phyloP scores from a whole-genome alignment of 2,113 vertebrate species.

The Pyrgilauda ruficollis region DNA sequence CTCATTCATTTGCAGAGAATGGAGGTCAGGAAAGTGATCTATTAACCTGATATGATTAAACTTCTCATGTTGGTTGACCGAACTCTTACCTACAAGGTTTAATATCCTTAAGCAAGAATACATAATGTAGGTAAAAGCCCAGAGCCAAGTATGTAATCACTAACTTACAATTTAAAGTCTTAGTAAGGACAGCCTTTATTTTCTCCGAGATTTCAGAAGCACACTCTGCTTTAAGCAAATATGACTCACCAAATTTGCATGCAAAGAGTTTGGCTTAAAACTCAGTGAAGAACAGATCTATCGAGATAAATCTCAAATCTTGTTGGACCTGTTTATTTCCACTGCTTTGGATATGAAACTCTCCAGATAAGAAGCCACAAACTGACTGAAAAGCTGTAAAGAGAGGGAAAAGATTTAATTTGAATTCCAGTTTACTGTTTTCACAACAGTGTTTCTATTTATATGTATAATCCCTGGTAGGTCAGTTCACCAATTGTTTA shows the following conservation, averaged over 20 bases:
- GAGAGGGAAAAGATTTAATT: not conserved
- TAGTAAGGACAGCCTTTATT: not conserved
- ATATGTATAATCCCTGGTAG: not conserved
- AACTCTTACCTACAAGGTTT: not conserved
- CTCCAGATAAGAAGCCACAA: not conserved
- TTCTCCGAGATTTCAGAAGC: not conserved
- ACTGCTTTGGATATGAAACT: not conserved
- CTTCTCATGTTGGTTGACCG: not conserved
- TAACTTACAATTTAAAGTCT: not conserved
- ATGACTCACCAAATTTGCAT: not conserved
- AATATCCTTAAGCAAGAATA: not conserved
- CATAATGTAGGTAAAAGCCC: not conserved
- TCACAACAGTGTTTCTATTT: not conserved
- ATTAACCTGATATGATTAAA: not conserved
- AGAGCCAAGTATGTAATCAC: not conserved
- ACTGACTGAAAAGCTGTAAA: not conserved
- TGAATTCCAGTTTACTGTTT: not conserved
- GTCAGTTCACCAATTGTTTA: not conserved
- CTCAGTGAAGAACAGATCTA: not conserved
- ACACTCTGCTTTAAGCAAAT: not conserved
- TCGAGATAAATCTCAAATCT: not conserved
- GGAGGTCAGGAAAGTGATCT: not conserved
- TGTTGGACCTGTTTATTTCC: slow-evolving; percentile 29
- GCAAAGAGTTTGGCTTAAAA: not conserved
- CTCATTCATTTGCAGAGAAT: not conserved